Percentiles rank a stretch among this genome's conserved stretches.
Conservation (phyloP, 2,888 invertebrate species). For the Leptopilina myrica region DNA sequence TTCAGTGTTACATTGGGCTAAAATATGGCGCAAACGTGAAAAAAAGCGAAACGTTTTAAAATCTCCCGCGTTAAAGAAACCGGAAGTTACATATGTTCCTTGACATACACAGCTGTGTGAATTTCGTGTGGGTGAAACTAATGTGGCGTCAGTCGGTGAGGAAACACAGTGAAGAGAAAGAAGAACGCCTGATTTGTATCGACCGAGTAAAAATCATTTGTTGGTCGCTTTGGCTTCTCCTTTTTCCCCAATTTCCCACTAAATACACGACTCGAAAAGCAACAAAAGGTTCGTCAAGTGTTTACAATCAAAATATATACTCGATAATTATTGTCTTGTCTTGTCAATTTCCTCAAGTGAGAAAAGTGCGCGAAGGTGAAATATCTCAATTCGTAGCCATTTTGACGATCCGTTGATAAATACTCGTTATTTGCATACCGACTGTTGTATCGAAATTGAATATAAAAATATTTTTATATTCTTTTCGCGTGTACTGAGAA, state of each 20-base stretch:
- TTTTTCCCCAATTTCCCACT: background rate
- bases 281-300: conserved; percentile 3
- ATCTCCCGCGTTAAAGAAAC: background rate
- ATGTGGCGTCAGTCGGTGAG: conserved; percentile 31
- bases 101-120: background rate
- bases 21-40: background rate
- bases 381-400: conserved; percentile 68
- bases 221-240: background rate
- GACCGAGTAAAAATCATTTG: conserved; percentile 30
- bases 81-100: conserved; percentile 7
- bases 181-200: conserved; percentile 31
- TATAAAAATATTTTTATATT: conserved; percentile 40
- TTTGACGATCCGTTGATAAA: conserved; percentile 77
- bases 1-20: too few relatives aligned
- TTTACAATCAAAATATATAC: background rate
- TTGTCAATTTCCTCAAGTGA: background rate
- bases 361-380: background rate
- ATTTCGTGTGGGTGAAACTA: background rate
- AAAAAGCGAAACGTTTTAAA: background rate
- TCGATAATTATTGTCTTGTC: background rate
- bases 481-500: background rate
- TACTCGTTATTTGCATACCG: conserved; percentile 75
- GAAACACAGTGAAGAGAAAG: conserved; percentile 21
- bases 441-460: conserved; percentile 66
- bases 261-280: background rate